Evolutionary conservation across 2,113 vertebrate genomes (phyloP).

Genomic region (Hippocampus barbouri): DNA sequence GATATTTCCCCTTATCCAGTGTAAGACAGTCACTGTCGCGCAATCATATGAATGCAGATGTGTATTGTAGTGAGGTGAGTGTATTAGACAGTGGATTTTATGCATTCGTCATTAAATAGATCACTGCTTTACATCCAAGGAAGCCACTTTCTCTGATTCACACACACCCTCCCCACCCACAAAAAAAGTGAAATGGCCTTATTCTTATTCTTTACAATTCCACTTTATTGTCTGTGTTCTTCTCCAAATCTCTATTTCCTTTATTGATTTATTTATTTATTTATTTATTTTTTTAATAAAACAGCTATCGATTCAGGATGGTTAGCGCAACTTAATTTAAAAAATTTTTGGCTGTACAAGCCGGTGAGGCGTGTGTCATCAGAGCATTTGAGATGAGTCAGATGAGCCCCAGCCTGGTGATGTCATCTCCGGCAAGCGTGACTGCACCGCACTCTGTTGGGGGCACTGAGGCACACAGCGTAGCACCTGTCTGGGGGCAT

Average conservation of each 20-base stretch:
- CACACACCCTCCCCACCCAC: constrained; percentile 23
- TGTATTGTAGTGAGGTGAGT: constrained; percentile 50
- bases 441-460: constrained; percentile 62
- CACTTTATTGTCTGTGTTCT: constrained; percentile 49
- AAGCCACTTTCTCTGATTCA: constrained; percentile 58
- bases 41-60: constrained; percentile 54
- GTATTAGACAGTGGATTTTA: constrained; percentile 66
- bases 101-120: constrained; percentile 65
- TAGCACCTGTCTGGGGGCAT: constrained; percentile 64
- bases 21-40: constrained; percentile 57
- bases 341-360: not conserved
- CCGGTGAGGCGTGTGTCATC: constrained; percentile 57
- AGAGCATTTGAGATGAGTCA: constrained; percentile 61
- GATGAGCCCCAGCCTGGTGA: constrained; percentile 71
- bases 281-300: constrained; percentile 24
- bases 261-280: constrained; percentile 17
- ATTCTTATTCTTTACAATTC: constrained; percentile 44
- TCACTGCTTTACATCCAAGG: constrained; percentile 63
- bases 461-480: constrained; percentile 51
- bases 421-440: constrained; percentile 67
- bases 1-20: constrained; percentile 43
- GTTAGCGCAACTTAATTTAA: constrained; percentile 42
- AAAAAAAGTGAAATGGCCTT: constrained; percentile 48
- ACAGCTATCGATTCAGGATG: constrained; percentile 26
- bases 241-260: constrained; percentile 36